Conservation (phyloP, 1,140 invertebrate genomes). For the Zaprionus camerounensis region DNA sequence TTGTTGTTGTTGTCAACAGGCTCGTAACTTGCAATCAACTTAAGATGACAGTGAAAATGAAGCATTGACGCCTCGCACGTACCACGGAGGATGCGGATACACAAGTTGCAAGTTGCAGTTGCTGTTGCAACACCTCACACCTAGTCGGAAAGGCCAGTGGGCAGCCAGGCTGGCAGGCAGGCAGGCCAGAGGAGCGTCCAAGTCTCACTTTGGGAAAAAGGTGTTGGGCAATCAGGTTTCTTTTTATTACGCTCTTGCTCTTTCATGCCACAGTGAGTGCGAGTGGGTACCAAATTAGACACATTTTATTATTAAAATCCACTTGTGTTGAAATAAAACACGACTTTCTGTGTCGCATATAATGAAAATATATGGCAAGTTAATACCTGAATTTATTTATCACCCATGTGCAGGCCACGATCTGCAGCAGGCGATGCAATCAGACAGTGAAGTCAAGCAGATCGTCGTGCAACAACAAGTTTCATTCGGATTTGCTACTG, state of each 20-base stretch:
- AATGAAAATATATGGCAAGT: conserved; percentile 83
- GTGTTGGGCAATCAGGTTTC: conserved; percentile 72
- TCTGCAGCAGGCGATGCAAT: conserved; percentile 8
- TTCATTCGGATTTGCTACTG: conserved; percentile 3
- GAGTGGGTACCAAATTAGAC: conserved; percentile 82
- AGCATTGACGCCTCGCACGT: conserved; percentile 84
- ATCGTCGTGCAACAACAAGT: conserved; percentile 24
- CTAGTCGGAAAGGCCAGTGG: conserved; percentile 54
- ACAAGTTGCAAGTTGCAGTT: conserved; percentile 43
- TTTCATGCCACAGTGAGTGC: conserved; percentile 3
- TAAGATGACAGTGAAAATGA: conserved; percentile 84
- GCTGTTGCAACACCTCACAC: conserved; percentile 27
- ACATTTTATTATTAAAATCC: conserved; percentile 83
- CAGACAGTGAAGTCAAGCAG: not conserved
- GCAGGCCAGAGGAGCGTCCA: conserved; percentile 1
- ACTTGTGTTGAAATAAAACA: conserved; percentile 83
- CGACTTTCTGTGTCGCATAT: conserved; percentile 81
- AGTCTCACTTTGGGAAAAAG: conserved; percentile 50
- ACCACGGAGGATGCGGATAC: conserved; percentile 55
- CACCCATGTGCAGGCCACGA: conserved; percentile 46
- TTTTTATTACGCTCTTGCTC: not conserved
- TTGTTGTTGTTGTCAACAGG: conserved; percentile 76
- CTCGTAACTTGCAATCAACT: conserved; percentile 84
- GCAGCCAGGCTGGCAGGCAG: conserved; percentile 35
- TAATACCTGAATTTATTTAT: conserved; percentile 81